phyloP scores from a whole-genome alignment of 1,140 invertebrate species.

The Cepaea nemoralis region DNA sequence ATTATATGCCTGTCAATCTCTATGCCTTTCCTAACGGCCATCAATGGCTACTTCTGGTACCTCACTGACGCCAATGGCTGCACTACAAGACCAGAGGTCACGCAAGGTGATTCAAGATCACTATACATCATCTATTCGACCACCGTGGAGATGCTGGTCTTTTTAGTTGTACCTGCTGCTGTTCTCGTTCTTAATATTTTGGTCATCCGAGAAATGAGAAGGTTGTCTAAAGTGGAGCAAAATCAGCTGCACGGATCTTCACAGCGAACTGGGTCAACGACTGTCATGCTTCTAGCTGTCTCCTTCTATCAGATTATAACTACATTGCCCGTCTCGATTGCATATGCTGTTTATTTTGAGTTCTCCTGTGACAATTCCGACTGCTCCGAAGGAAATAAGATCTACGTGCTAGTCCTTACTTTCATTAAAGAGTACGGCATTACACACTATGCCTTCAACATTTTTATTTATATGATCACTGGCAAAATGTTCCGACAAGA shows the following conservation, averaged over 20 bases:
- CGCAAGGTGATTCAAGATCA: constrained; percentile 44
- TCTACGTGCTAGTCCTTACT: constrained; percentile 55
- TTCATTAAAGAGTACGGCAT: constrained; percentile 68
- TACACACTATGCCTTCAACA: constrained; percentile 70
- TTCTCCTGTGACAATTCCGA: constrained; percentile 32
- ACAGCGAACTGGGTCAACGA: constrained; percentile 63
- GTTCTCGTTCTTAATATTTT: constrained; percentile 67
- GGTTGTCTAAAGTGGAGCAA: constrained; percentile 61
- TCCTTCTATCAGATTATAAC: constrained; percentile 71
- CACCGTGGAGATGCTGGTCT: constrained; percentile 63
- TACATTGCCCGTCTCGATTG: constrained; percentile 66
- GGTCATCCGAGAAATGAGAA: constrained; percentile 66
- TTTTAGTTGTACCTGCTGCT: constrained; percentile 63
- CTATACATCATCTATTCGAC: constrained; percentile 63
- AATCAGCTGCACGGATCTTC: constrained; percentile 53
- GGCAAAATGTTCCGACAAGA: constrained; percentile 68
- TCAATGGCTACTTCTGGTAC: constrained; percentile 67
- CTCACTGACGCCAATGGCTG: constrained; percentile 44
- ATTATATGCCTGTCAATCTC: constrained; percentile 51
- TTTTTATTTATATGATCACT: constrained; percentile 69
- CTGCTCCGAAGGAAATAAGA: constrained; percentile 33
- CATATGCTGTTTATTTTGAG: constrained; percentile 55
- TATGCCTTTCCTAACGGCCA: constrained; percentile 50
- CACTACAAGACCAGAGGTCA: constrained; percentile 46
- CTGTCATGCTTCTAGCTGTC: constrained; percentile 68